phyloP scores from a whole-genome alignment of 2,113 vertebrate species.

The Sceloporus undulatus region DNA sequence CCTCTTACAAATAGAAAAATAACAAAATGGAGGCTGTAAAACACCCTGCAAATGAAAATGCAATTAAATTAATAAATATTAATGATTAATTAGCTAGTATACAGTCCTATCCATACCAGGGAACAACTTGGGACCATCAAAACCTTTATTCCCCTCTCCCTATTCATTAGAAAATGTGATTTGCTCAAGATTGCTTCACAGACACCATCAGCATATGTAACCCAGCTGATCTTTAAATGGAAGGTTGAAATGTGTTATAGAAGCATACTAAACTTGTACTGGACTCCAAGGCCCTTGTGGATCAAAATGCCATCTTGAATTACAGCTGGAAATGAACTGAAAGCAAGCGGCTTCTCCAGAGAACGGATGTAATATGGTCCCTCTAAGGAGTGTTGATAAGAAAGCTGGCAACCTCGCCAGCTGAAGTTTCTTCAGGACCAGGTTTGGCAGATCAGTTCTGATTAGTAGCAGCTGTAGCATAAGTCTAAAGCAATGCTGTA shows the following conservation, averaged over 20 bases:
- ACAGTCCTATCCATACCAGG: background rate
- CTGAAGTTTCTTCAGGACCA: conserved; percentile 55
- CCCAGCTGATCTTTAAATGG: conserved; percentile 59
- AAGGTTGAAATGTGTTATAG: conserved; percentile 62
- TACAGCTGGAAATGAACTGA: conserved; percentile 57
- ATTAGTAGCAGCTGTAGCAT: conserved; percentile 75
- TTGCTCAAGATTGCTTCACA: conserved; percentile 36
- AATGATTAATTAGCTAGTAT: background rate
- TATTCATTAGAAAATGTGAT: conserved; percentile 34
- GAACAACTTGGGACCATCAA: background rate
- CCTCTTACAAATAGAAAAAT: background rate
- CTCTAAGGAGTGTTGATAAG: background rate
- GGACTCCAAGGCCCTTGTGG: conserved; percentile 46
- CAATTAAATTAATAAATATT: background rate
- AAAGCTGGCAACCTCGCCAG: conserved; percentile 13
- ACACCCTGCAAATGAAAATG: background rate
- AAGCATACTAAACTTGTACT: conserved; percentile 45
- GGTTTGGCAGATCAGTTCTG: conserved; percentile 47
- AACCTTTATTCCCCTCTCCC: background rate
- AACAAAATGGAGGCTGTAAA: background rate
- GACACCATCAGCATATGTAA: conserved; percentile 57
- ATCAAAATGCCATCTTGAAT: conserved; percentile 63
- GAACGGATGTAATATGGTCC: fast-evolving
- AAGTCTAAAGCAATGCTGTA: conserved; percentile 33
- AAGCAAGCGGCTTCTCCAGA: fast-evolving